Percentiles rank a stretch among this genome's conserved stretches.
These are phyloP conservation scores for Hoplodrina blanda DNA, from an alignment of 2,888 invertebrate species.

Conservation along the genomic window DNA sequence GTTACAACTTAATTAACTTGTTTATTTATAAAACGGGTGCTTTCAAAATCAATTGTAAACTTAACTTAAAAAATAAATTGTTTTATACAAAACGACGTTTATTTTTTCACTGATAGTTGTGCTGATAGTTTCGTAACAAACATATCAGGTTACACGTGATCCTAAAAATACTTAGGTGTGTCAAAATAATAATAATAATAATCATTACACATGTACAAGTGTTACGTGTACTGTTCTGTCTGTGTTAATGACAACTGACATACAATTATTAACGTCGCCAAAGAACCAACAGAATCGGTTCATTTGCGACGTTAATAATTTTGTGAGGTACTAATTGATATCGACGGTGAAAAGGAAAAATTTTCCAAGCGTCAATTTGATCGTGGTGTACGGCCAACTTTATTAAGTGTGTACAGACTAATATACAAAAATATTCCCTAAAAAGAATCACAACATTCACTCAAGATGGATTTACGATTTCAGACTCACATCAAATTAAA, in stretches of 20 bases:
- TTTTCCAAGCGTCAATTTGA: no score
- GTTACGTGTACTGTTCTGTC: background rate
- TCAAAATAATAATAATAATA: slow-evolving; percentile 4
- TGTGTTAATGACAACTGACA: slow-evolving; percentile 7
- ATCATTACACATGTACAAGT: background rate
- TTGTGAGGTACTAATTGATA: background rate
- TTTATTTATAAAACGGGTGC: background rate
- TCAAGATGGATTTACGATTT: no score
- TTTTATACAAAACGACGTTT: no score
- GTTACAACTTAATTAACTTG: background rate
- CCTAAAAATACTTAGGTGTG: slow-evolving; percentile 2
- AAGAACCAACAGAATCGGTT: background rate
- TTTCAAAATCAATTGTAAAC: background rate
- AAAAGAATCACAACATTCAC: no score
- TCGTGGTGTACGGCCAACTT: no score
- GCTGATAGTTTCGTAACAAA: slow-evolving; percentile 7
- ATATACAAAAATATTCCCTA: no score
- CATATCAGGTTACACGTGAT: background rate
- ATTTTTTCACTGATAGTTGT: slow-evolving; percentile 5
- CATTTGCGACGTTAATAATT: background rate
- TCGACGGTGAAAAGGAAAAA: no score
- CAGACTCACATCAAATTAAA: no score
- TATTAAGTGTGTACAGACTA: no score
- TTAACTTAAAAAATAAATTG: no score
- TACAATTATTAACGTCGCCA: no score